Conservation (phyloP, 2,797 vertebrate species). For the Oryzias dopingdopingensis region DNA sequence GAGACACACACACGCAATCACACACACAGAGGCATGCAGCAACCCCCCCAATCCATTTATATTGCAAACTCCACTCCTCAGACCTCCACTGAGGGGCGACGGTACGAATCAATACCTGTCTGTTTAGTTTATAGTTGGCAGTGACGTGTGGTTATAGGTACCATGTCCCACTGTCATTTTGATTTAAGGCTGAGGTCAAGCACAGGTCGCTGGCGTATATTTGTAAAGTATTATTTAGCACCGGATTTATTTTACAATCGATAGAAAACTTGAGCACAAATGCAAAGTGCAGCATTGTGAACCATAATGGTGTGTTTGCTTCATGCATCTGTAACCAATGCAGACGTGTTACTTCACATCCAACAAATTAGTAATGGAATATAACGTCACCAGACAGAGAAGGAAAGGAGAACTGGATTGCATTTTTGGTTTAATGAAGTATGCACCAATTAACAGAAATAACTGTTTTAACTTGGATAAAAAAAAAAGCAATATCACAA, state of each 20-base stretch:
- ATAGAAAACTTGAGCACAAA: constrained; percentile 49
- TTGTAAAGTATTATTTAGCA: constrained; percentile 76
- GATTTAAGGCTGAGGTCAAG: constrained; percentile 72
- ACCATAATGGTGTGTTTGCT: too few relatives aligned
- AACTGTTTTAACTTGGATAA: too few relatives aligned
- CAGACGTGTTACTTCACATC: background rate
- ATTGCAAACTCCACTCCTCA: constrained; percentile 61
- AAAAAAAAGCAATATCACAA: too few relatives aligned
- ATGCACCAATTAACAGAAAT: too few relatives aligned
- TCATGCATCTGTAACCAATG: too few relatives aligned
- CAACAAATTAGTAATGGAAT: background rate
- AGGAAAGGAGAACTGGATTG: too few relatives aligned
- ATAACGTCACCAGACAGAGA: background rate
- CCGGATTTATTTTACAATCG: constrained; percentile 66
- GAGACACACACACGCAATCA: constrained; percentile 26
- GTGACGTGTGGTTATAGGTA: constrained; percentile 62
- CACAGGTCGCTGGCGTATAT: constrained; percentile 57
- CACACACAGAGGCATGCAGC: constrained; percentile 29
- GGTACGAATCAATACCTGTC: constrained; percentile 77
- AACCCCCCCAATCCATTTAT: constrained; percentile 67
- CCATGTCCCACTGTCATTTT: constrained; percentile 63
- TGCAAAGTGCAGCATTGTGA: constrained; percentile 8
- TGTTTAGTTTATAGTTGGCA: constrained; percentile 76
- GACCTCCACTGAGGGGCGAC: constrained; percentile 60
- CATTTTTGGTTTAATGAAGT: too few relatives aligned